Conservation (phyloP, 2,888 invertebrate genomes). For the Bursaphelenchus okinawaensis region DNA sequence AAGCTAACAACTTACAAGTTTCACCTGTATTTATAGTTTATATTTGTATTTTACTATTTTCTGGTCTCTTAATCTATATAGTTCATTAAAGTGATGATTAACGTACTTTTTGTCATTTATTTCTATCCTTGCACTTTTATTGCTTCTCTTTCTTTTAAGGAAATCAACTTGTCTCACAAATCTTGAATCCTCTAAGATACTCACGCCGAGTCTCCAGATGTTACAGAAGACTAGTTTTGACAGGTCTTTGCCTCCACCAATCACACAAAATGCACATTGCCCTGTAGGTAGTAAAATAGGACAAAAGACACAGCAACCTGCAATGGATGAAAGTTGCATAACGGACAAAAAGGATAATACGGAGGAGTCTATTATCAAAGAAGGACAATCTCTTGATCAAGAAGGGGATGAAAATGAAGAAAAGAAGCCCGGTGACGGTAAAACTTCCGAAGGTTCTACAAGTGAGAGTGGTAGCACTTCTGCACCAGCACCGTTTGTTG, state of each 20-base stretch:
- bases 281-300: too few species aligned
- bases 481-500: too few species aligned
- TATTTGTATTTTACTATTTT: not conserved
- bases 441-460: too few species aligned
- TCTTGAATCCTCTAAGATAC: not conserved
- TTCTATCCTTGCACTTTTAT: not conserved
- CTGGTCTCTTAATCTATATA: not conserved
- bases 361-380: too few species aligned
- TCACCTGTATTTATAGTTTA: not conserved
- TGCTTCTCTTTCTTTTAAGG: not conserved
- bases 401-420: too few species aligned
- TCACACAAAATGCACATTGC: not conserved
- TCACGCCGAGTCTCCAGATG: not conserved
- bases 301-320: too few species aligned
- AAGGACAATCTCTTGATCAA: too few species aligned
- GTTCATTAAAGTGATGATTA: not conserved
- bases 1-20: not conserved
- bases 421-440: too few species aligned
- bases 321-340: too few species aligned
- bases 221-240: not conserved
- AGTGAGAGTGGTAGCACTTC: too few species aligned
- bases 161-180: not conserved
- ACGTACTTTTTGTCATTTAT: not conserved
- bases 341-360: too few species aligned
- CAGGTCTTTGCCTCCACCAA: not conserved